phyloP scores from a whole-genome alignment of 2,797 vertebrate species.

The Poecile montanus region DNA sequence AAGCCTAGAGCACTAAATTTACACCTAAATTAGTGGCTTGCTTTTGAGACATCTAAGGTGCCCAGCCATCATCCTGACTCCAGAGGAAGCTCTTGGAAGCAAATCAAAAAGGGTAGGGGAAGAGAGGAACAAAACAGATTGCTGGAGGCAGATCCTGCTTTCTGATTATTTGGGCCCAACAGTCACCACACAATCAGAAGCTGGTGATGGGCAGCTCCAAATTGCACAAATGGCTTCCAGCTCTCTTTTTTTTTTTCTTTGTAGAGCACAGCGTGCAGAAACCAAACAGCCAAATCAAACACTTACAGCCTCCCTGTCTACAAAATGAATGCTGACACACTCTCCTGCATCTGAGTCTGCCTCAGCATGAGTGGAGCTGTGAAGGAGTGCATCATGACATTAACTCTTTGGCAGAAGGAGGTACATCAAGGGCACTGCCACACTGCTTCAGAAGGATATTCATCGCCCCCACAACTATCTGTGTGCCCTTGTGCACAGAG shows the following conservation, averaged over 20 bases:
- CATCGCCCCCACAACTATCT: not conserved
- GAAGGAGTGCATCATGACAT: not conserved
- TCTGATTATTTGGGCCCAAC: not conserved
- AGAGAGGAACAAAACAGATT: slow-evolving; percentile 12
- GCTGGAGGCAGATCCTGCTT: slow-evolving; percentile 4
- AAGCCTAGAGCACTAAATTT: slow-evolving; percentile 43
- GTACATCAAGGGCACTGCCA: not conserved
- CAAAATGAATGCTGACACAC: not conserved
- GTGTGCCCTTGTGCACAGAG: not conserved
- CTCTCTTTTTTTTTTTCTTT: not conserved
- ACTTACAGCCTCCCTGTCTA: not conserved
- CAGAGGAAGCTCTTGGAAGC: slow-evolving; percentile 27
- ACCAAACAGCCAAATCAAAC: not conserved
- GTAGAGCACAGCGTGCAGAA: not conserved
- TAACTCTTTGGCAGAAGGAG: not conserved
- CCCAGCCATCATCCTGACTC: not conserved
- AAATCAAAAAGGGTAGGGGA: not conserved
- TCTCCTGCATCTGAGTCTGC: not conserved
- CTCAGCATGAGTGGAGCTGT: not conserved
- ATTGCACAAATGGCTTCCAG: not conserved
- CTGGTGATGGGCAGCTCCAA: not conserved
- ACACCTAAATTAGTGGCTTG: not conserved
- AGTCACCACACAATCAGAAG: not conserved
- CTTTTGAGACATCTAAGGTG: not conserved
- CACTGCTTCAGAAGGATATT: not conserved